Base-by-base conservation (phyloP, 1,140 invertebrate genomes). In the Galleria mellonella region DNA sequence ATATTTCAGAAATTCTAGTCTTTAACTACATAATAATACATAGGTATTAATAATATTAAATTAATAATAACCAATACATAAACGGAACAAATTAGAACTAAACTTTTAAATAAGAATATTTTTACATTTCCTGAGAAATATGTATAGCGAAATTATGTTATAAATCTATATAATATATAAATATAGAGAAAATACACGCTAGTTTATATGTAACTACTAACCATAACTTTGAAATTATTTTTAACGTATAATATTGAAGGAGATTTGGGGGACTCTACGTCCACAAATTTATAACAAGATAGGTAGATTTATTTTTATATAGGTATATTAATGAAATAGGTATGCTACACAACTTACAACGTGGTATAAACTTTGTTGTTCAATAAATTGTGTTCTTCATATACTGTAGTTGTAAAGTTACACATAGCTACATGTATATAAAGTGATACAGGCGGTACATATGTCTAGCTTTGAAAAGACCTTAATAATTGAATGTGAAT, bases 271-370 rank as follows among this genome's bases (percentile, higher is more conserved):
- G 30, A 15, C 28, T 32, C 28, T 43, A 38, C 36, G 27, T 50
- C 38, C 27, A 49, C 17, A 27, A 37, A 42, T 23, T 43, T 4
- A 28, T 46, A 31, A 33, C 9, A 48, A 31, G 37, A 37, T 45
- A 23, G 17, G 17, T 45, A 36, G 9, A 36, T 43, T 32, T 43
- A 49, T 14, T 31, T 31, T 17, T 30, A 42, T 43, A n/a, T 33
- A 36, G 8, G 17, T 9, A 17, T 32, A 37, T 58, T 51, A 44
- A 50, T 49, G 41, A 52, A 55, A 53, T 50, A 50, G 14, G 9
- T 37, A 37, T 47, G 51, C 51, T 56, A 57, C 17, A 27, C 41
- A 50, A 55, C 48, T 40, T 59, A 51, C 39, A 38, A 47, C 42
- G 31, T 15, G 8, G 2, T n/a, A 9, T 9, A 37, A 4, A 31